Conservation (phyloP, 2,113 vertebrate species). For the Mormyrus lacerda region DNA sequence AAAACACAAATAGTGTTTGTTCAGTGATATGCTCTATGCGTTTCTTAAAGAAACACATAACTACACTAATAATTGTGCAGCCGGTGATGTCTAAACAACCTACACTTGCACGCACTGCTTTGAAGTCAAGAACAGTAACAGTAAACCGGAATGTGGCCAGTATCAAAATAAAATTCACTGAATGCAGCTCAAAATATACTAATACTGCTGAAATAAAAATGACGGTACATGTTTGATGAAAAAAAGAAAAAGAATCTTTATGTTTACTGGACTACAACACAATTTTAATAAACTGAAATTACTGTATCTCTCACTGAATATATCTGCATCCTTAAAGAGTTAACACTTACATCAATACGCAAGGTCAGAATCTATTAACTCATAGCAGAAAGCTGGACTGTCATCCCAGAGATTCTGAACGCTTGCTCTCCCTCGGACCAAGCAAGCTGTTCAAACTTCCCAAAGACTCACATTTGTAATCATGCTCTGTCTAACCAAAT, state of each 20-base stretch:
- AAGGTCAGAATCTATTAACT: not conserved
- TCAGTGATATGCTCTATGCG: not conserved
- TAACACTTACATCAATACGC: not conserved
- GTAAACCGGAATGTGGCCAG: not conserved
- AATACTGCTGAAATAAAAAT: not conserved
- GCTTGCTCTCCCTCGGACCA: not conserved
- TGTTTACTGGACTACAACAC: not conserved
- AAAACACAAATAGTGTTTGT: not conserved
- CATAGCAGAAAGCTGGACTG: not conserved
- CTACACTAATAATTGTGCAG: not conserved
- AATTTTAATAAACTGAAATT: not conserved
- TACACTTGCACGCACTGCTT: not conserved
- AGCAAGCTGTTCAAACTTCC: not conserved
- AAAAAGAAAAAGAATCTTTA: not conserved
- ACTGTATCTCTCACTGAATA: slow-evolving; percentile 8
- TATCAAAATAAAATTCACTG: not conserved
- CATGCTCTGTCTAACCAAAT: not conserved
- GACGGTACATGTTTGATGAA: not conserved
- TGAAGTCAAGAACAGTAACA: not conserved
- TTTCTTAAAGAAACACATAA: not conserved
- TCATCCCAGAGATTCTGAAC: not conserved
- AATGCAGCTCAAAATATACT: not conserved
- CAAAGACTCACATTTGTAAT: not conserved
- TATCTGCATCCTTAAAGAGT: not conserved
- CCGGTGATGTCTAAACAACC: not conserved